phyloP scores from a whole-genome alignment of 2,113 vertebrate genomes.

The Leucoraja erinaceus region DNA sequence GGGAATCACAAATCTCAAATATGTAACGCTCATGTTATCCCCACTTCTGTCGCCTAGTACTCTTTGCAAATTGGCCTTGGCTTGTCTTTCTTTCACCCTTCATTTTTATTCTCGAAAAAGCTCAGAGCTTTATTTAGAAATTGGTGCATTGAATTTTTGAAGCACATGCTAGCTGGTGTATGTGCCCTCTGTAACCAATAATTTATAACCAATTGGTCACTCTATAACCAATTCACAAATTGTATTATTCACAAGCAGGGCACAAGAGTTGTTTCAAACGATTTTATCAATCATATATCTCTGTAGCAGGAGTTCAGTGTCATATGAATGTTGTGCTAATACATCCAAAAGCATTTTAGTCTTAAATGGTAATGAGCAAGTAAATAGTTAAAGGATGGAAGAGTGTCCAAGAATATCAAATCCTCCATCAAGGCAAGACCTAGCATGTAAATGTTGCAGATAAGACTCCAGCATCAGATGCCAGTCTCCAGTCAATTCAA shows the following conservation, averaged over 20 bases:
- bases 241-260: not conserved
- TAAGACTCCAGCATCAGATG: too few species aligned
- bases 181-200: not conserved
- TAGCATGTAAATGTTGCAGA: too few species aligned
- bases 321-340: not conserved
- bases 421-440: too few species aligned
- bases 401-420: too few species aligned
- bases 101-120: not conserved
- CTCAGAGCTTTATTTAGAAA: not conserved
- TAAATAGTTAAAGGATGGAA: too few species aligned
- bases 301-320: not conserved
- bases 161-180: not conserved
- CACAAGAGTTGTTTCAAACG: not conserved
- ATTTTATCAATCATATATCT: not conserved
- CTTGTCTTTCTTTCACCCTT: not conserved
- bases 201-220: too few species aligned
- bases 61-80: too few species aligned
- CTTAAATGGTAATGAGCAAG: too few species aligned
- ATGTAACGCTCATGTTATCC: not conserved
- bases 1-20: not conserved
- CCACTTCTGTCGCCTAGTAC: not conserved
- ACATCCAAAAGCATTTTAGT: not conserved
- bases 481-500: too few species aligned
- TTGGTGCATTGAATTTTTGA: not conserved
- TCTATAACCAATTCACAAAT: not conserved